These are phyloP conservation scores for Cheilosia urbana DNA, from an alignment of 2,888 invertebrate species.

Conservation along the genomic window DNA sequence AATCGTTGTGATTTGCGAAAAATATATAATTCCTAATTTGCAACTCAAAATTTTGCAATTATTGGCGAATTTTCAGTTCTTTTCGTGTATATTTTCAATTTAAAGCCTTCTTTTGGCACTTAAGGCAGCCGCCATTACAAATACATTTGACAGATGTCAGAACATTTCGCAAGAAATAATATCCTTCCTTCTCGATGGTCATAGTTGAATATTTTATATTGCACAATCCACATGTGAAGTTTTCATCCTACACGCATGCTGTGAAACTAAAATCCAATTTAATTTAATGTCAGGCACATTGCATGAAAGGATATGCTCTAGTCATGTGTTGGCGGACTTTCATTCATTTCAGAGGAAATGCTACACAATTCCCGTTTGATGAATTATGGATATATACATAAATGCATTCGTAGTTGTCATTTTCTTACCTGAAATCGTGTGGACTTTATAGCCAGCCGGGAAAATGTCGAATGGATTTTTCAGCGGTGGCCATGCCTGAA, in stretches of 20 bases:
- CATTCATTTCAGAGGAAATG: background rate
- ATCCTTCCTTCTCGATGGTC: background rate
- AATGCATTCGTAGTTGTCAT: background rate
- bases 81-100: too few species aligned
- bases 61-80: too few species aligned
- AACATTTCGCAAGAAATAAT: background rate
- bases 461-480: slow-evolving; percentile 82
- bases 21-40: too few species aligned
- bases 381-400: background rate
- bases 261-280: slow-evolving; percentile 50
- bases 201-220: slow-evolving; percentile 5
- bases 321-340: slow-evolving; percentile 5
- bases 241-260: slow-evolving; percentile 9
- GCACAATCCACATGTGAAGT: slow-evolving; percentile 8
- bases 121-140: too few species aligned
- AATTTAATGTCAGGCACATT: slow-evolving; percentile 57
- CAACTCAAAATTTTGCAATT: too few species aligned
- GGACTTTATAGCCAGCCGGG: slow-evolving; percentile 79
- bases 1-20: too few species aligned
- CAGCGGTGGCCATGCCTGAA: slow-evolving; percentile 83
- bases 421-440: slow-evolving; percentile 82
- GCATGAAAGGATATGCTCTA: slow-evolving; percentile 27
- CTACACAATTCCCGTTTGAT: background rate
- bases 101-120: too few species aligned
- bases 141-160: background rate